These are phyloP conservation scores for Drosophila rubida DNA, from an alignment of 2,888 invertebrate genomes.

Conservation along the genomic window DNA sequence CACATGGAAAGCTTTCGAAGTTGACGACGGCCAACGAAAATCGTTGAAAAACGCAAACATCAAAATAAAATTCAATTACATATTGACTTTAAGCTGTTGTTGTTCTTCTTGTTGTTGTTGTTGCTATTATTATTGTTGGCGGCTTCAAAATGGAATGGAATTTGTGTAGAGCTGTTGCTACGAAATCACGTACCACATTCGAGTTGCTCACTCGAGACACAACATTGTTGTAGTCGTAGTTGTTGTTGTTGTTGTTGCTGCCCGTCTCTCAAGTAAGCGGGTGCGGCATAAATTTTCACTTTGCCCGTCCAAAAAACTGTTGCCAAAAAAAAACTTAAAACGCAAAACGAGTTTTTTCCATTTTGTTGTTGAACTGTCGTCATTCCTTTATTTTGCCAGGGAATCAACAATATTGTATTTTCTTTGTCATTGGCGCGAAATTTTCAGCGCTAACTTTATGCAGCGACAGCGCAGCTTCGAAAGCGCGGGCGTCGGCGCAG, in stretches of 20 bases:
- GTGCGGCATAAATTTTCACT: slow-evolving; percentile 73
- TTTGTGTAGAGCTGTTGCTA: slow-evolving; percentile 56
- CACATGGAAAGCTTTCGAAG: slow-evolving; percentile 54
- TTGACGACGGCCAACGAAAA: slow-evolving; percentile 56
- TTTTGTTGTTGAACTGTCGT: slow-evolving; percentile 50
- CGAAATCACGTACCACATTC: slow-evolving; percentile 57
- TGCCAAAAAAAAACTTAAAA: slow-evolving; percentile 57
- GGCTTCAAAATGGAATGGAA: slow-evolving; percentile 61
- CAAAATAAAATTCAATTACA: slow-evolving; percentile 60
- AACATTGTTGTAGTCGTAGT: slow-evolving; percentile 26
- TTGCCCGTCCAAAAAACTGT: slow-evolving; percentile 47
- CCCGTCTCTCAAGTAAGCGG: slow-evolving; percentile 56
- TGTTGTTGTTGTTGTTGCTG: slow-evolving; percentile 22
- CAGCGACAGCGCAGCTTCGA: slow-evolving; percentile 13
- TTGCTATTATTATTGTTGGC: slow-evolving; percentile 36
- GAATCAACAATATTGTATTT: slow-evolving; percentile 49
- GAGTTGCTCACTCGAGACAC: slow-evolving; percentile 31
- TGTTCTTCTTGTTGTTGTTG: slow-evolving; percentile 27
- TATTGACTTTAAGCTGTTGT: slow-evolving; percentile 45
- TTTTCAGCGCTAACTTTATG: slow-evolving; percentile 34
- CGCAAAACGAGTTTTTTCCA: slow-evolving; percentile 60
- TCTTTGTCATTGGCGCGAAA: slow-evolving; percentile 51
- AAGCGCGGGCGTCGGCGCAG: slow-evolving; percentile 11
- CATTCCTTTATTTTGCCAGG: slow-evolving; percentile 45
- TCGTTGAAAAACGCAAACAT: slow-evolving; percentile 61